Percentiles rank a stretch among this genome's conserved stretches.
phyloP scores from a whole-genome alignment of 2,888 invertebrate species.

The Sabellastarte sp. region DNA sequence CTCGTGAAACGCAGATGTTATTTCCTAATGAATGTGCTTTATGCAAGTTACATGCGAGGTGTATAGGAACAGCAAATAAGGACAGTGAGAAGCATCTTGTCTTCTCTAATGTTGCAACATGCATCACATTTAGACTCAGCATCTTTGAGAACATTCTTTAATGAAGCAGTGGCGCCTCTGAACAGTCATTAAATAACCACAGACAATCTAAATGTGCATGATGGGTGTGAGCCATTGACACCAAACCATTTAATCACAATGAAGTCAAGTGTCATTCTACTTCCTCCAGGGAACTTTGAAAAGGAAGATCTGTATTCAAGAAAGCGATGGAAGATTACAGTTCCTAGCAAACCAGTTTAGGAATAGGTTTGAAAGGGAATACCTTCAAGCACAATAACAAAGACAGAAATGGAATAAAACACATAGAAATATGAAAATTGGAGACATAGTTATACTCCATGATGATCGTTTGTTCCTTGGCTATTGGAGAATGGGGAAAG shows the following conservation, averaged over 20 bases:
- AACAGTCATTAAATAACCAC: slow-evolving; percentile 27
- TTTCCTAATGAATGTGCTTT: slow-evolving; percentile 30
- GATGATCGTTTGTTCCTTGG: no score
- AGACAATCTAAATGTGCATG: slow-evolving; percentile 11
- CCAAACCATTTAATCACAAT: slow-evolving; percentile 17
- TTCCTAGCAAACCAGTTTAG: no score
- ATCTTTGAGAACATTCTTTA: slow-evolving; percentile 25
- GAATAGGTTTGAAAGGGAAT: no score
- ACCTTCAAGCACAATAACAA: no score
- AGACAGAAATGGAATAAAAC: no score
- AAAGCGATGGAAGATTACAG: slow-evolving; percentile 14
- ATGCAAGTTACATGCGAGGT: slow-evolving; percentile 35
- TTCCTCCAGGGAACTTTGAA: slow-evolving; percentile 7
- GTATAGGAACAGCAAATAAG: slow-evolving; percentile 37
- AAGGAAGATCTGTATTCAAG: slow-evolving; percentile 5
- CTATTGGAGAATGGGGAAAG: no score
- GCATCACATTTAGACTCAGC: slow-evolving; percentile 17
- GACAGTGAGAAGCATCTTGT: slow-evolving; percentile 26
- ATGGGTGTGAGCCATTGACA: slow-evolving; percentile 6
- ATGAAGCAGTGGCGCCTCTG: slow-evolving; percentile 24
- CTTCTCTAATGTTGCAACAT: slow-evolving; percentile 13
- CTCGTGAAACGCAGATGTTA: slow-evolving; percentile 5
- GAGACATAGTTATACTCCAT: no score
- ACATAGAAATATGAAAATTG: no score
- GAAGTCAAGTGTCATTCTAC: slow-evolving; percentile 6